Evolutionary conservation across 2,797 vertebrate species (phyloP).

Genomic region (Rhynchotus rufescens): DNA sequence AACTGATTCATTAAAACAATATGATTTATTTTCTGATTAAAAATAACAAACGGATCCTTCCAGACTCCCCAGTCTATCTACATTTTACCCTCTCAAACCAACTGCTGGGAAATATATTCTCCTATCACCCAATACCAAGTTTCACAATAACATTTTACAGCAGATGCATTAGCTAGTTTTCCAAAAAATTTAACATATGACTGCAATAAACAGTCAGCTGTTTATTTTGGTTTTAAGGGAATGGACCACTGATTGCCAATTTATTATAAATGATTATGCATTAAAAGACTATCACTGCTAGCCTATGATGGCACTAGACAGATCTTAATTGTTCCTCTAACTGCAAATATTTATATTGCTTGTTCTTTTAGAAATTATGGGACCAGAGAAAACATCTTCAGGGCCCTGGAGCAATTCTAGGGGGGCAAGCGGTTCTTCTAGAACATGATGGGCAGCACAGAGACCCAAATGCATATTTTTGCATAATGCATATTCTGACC

Average conservation of each 20-base stretch:
- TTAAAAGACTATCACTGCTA: neutral
- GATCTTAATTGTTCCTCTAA: neutral
- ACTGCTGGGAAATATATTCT: neutral
- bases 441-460: neutral
- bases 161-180: neutral
- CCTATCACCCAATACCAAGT: neutral
- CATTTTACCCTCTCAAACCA: neutral
- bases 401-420: neutral
- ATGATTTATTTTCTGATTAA: neutral
- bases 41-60: neutral
- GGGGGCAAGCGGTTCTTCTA: neutral
- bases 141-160: neutral
- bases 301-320: accelerated
- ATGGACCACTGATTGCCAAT: neutral
- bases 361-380: neutral
- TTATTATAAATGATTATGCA: accelerated
- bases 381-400: neutral
- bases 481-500: too few species aligned
- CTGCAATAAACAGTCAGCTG: neutral
- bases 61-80: neutral
- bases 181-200: neutral
- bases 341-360: neutral
- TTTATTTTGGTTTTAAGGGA: neutral
- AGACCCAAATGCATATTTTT: accelerated
- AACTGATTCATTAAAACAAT: neutral